Evolutionary conservation across 2,797 vertebrate genomes (phyloP).

Genomic region (Pseudotriccus pelzelni): DNA sequence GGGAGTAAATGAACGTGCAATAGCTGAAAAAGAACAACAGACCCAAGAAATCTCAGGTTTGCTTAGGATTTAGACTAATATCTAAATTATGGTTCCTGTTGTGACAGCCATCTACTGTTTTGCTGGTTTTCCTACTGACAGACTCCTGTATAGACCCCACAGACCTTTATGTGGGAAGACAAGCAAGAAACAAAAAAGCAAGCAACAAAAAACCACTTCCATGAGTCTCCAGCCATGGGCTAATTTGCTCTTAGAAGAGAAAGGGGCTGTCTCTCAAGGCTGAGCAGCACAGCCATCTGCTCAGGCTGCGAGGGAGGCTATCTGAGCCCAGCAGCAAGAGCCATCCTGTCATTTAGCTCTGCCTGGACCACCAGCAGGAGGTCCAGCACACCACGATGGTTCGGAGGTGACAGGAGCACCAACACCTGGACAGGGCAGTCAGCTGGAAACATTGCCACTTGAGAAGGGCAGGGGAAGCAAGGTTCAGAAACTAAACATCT

Average conservation of each 20-base stretch:
- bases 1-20: not conserved
- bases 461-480: not conserved
- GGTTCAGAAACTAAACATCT: not conserved
- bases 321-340: slow-evolving; percentile 20
- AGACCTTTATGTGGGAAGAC: not conserved
- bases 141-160: not conserved
- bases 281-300: slow-evolving; percentile 57
- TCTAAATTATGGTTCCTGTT: not conserved
- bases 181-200: not conserved
- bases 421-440: slow-evolving; percentile 19
- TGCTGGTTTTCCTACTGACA: not conserved
- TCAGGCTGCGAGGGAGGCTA: not conserved
- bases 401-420: not conserved
- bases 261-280: not conserved
- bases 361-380: not conserved
- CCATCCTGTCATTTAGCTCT: not conserved
- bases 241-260: slow-evolving; percentile 16
- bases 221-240: not conserved
- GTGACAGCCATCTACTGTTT: not conserved
- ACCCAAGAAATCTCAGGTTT: not conserved
- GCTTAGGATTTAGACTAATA: not conserved
- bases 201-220: not conserved
- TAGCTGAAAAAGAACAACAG: not conserved
- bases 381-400: not conserved
- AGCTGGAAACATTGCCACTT: not conserved